Evolutionary conservation across 2,797 vertebrate genomes (phyloP).

Genomic region (Lepilemur septentrionalis): DNA sequence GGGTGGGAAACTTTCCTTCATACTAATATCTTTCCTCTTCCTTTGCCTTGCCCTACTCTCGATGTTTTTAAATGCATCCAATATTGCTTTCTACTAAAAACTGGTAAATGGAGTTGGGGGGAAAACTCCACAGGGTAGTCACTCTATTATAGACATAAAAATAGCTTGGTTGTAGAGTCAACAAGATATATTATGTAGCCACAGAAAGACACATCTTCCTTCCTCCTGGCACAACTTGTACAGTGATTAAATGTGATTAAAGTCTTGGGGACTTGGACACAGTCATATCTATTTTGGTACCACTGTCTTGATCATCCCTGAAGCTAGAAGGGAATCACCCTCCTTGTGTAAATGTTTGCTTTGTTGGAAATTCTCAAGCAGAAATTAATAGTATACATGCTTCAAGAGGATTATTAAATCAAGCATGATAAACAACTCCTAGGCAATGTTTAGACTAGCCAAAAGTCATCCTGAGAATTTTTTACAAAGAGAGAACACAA

Average conservation of each 20-base stretch:
- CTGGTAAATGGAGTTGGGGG: background rate
- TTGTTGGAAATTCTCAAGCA: constrained; percentile 59
- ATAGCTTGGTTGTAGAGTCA: background rate
- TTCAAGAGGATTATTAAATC: constrained; percentile 50
- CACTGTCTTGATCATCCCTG: background rate
- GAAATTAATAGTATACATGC: constrained; percentile 64
- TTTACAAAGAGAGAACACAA: background rate
- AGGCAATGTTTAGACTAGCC: constrained; percentile 67
- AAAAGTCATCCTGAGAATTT: constrained; percentile 26
- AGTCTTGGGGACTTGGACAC: background rate
- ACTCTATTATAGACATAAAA: background rate
- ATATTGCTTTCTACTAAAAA: background rate
- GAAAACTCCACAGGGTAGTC: background rate
- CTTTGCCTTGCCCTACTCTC: background rate
- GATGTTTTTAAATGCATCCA: background rate
- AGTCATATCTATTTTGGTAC: constrained; percentile 50
- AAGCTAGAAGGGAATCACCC: constrained; percentile 43
- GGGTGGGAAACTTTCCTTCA: background rate
- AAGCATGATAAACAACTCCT: constrained; percentile 66
- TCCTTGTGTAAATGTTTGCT: constrained; percentile 73
- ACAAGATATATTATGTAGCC: background rate
- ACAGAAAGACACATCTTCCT: background rate
- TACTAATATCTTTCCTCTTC: background rate
- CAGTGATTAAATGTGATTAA: constrained; percentile 7
- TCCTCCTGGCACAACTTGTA: background rate